Base-by-base conservation (phyloP, 1,140 invertebrate genomes). In the Alviniconcha marisindica region DNA sequence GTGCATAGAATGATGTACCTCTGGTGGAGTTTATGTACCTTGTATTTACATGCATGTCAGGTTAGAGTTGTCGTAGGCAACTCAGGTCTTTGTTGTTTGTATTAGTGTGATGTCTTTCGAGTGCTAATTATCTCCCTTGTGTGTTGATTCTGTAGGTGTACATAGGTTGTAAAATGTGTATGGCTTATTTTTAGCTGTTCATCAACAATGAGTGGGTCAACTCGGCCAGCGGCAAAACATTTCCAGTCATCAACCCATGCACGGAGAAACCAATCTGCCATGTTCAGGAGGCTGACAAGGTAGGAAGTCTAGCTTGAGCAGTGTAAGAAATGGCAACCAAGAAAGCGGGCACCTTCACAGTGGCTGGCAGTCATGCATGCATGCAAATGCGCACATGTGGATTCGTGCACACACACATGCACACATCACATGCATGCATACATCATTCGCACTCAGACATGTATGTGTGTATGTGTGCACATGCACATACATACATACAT, bases 191-290 rank as follows among this genome's bases (percentile, higher is more conserved):
- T 24, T 77, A 98, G 97, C 94, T 98, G 21, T 98, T 98, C 90
- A 98, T 98, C 91, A 97, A 98, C 94, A 98, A 98, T 93, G 96
- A 97, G 92, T 99, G 96, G 94, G 96, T 97, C 74, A 95, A 98
- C 91, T 95, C 97, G 4, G 94, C 95, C 0, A 96, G 96, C 81
- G 97, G 97, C 0, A 96, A 97, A 92, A 98, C 96, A 1, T 99
- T 99, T 92, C 94, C 95, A 36, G 97, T 97, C 0, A 93, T 97
- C 79, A 98, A 99, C 93, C 97, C 98, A 82, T 94, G 96, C 14
- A 97, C 95, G 88, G 97, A 95, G 69, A 94, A 95, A 88, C 95
- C 96, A 84, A 97, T 99, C 83, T 93, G 94, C 63, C 94, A 97
- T 89, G 95, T 99, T 18, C 94, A 96, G 73, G 97, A 98, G 94